phyloP scores from a whole-genome alignment of 35 echinoderm and acorn worm species.

The Heliocidaris tuberculata region DNA sequence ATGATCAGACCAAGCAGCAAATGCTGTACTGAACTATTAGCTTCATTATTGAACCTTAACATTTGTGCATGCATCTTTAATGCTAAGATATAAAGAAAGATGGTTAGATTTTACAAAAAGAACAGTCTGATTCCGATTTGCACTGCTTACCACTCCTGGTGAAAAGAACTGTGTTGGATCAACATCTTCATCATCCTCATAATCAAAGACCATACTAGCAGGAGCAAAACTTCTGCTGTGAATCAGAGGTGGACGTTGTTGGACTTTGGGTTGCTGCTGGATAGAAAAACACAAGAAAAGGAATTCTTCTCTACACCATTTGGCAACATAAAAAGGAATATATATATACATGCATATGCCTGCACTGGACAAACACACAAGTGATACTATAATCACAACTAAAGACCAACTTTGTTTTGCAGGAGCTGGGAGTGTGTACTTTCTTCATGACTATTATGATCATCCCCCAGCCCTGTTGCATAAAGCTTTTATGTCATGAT shows the following conservation, averaged over 20 bases:
- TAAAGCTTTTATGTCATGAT: too few relatives aligned
- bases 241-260: constrained; percentile 77
- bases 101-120: too few relatives aligned
- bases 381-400: not conserved
- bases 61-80: too few relatives aligned
- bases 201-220: constrained; percentile 69
- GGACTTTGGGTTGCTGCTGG: constrained; percentile 62
- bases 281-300: not conserved
- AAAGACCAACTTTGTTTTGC: not conserved
- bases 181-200: constrained; percentile 76
- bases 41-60: too few relatives aligned
- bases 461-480: too few relatives aligned
- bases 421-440: too few relatives aligned
- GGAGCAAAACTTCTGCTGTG: constrained; percentile 94
- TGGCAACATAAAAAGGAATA: not conserved
- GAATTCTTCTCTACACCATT: not conserved
- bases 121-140: too few relatives aligned
- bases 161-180: constrained; percentile 81
- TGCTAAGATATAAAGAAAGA: too few relatives aligned
- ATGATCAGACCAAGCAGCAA: too few relatives aligned
- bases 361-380: not conserved
- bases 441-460: too few relatives aligned
- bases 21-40: too few relatives aligned
- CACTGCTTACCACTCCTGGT: constrained; percentile 81
- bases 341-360: not conserved